Evolutionary conservation across 2,888 invertebrate genomes (phyloP), one percentile per base, ranked within the genome.

Genomic region (Bhutanitis thaidina): DNA sequence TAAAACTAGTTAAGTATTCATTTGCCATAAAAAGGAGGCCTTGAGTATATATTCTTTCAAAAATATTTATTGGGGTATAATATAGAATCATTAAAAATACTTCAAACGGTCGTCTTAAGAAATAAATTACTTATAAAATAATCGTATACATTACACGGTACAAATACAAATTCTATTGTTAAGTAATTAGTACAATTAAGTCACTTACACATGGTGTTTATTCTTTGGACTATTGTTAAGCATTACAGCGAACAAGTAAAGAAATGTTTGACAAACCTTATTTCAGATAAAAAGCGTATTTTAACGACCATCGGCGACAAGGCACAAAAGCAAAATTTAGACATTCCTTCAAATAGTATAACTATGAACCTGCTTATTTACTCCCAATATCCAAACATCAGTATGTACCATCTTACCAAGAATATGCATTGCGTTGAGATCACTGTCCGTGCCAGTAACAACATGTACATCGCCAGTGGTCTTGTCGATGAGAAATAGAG

Each of bases 71-170:
- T 52, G 52, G 52, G 43, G 29, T 40, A 41, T 54, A 44, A 38
- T 46, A 39, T 48, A 45, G 43, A 51, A 47, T 35, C 44, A 29
- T 52, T 47, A 41, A 65, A 66, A 61, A 52, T 48, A 52, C 37
- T 49, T 71, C 74, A 71, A 67, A 72, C 82, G 76, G 75, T 74
- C 76, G 62, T 56, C 57, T 61, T 55, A 67, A 64, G 41, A 37
- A 34, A 20, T 20, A 20, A 20, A 20, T 20, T 51, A 16, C 41
- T 37, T 38, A 43, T 73, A 74, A 71, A 73, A 75, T 71, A 82
- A 73, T 86, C 86, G 84, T 88, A 88, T 86, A 86, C 85, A 78
- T 87, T 79, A 83, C 80, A 83, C 83, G 80, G 80, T 85, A 73
- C 81, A 79, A 77, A 77, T 80, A 74, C 72, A 8, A 3, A 27